Evolutionary conservation across 2,888 invertebrate genomes (phyloP).

Genomic region (Eupithecia subumbrata): DNA sequence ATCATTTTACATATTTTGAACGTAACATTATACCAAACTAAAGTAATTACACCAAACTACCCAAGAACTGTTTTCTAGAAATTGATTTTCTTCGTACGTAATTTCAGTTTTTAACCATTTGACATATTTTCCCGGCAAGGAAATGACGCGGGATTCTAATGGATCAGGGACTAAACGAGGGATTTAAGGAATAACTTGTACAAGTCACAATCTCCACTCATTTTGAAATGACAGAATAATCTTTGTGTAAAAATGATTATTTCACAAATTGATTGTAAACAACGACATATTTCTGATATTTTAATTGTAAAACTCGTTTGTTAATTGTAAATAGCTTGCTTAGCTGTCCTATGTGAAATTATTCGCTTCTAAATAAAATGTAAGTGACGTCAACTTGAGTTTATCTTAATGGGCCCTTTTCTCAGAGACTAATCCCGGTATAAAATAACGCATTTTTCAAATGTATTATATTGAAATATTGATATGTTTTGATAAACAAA

Average conservation of each 20-base stretch:
- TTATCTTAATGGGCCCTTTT: not conserved
- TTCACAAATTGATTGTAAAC: not conserved
- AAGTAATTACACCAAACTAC: too few species aligned
- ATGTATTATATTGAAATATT: not conserved
- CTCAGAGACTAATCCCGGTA: not conserved
- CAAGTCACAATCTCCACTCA: not conserved
- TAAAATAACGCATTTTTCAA: not conserved
- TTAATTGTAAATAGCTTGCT: not conserved
- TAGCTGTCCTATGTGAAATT: not conserved
- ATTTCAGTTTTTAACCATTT: too few species aligned
- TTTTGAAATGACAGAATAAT: not conserved
- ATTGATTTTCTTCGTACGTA: too few species aligned
- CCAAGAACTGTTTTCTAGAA: too few species aligned
- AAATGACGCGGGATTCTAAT: not conserved
- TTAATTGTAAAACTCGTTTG: not conserved
- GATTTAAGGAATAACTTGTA: not conserved
- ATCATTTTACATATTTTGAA: too few species aligned
- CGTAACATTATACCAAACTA: too few species aligned
- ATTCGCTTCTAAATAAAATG: slow-evolving; percentile 6
- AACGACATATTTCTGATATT: not conserved
- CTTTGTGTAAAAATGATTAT: not conserved
- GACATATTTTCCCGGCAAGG: too few species aligned
- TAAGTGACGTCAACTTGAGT: slow-evolving; percentile 6
- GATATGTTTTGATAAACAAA: not conserved
- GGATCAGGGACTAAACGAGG: not conserved